These are phyloP conservation scores for Ceratotherium simum DNA, from an alignment of 2,113 vertebrate species.

Conservation along the genomic window DNA sequence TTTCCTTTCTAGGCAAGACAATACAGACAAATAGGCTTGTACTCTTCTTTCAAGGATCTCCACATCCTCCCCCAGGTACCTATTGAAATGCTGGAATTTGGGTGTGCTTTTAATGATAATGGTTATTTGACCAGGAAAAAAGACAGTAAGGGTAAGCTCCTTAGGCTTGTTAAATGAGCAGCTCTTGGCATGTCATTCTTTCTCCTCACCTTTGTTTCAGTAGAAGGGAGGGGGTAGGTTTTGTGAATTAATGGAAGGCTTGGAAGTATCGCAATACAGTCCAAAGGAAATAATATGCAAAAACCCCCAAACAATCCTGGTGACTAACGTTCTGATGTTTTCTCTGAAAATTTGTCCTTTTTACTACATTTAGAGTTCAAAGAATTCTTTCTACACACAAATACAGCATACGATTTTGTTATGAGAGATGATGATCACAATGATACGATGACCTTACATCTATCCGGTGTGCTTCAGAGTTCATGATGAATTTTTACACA, in stretches of 20 bases:
- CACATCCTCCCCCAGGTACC: neutral
- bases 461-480: neutral
- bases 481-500: neutral
- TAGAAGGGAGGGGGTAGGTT: neutral
- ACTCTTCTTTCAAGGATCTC: neutral
- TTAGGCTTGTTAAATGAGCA: neutral
- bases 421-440: neutral
- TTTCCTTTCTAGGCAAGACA: neutral
- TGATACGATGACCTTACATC: neutral
- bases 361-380: neutral
- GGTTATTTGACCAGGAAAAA: slow-evolving; percentile 12
- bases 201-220: neutral
- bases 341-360: neutral
- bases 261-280: neutral
- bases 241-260: neutral
- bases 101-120: slow-evolving; percentile 38
- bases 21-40: neutral
- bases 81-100: slow-evolving; percentile 8
- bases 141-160: neutral
- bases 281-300: neutral
- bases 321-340: neutral
- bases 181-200: neutral
- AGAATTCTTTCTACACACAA: neutral
- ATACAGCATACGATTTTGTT: neutral
- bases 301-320: neutral